Evolutionary conservation across 1,140 invertebrate species (phyloP), one percentile per base, ranked within the genome.

Genomic region (Ooceraea biroi): DNA sequence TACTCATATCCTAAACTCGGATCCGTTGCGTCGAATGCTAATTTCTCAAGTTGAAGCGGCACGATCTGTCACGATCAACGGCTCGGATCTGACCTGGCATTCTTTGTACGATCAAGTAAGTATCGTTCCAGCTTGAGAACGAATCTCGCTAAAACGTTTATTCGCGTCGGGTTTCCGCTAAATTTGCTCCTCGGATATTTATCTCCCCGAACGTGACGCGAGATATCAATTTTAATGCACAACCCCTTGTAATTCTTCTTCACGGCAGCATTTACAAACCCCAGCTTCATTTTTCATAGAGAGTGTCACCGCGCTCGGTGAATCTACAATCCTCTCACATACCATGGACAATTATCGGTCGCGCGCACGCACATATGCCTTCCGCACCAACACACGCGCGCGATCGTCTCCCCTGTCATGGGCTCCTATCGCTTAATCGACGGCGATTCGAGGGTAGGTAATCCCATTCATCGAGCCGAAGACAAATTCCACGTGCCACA

Each of bases 391-490:
- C 27, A 46, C 25, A 30, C 36, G 22, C n/a, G 36, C n/a, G 12
- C 44, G 27, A 11, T 25, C 27, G 36, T n/a, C 41, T 46, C n/a
- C 63, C 27, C 48, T 30, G 48, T 76, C 58, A 48, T 61, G 76
- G 19, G n/a, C 36, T 50, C 83, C 76, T 84, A 69, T 76, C 83
- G 57, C 84, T 88, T 88, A 88, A 88, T 88, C 87, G 83, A 55
- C 48, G 86, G 83, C 85, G 86, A 88, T 88, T 73, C 87, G 86
- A 72, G 71, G 86, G 65, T 82, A 86, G 78, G 86, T 89, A 89
- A 89, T 89, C 88, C 87, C 84, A 89, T 89, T 89, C 87, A 88
- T 88, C 78, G 86, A 73, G 55, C 80, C 74, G 84, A 86, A 80
- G 88, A 86, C 88, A 88, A 89, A 88, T 89, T 88, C 84, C 69